Conservation (phyloP, 2,113 vertebrate genomes). For the Halichoeres trimaculatus region DNA sequence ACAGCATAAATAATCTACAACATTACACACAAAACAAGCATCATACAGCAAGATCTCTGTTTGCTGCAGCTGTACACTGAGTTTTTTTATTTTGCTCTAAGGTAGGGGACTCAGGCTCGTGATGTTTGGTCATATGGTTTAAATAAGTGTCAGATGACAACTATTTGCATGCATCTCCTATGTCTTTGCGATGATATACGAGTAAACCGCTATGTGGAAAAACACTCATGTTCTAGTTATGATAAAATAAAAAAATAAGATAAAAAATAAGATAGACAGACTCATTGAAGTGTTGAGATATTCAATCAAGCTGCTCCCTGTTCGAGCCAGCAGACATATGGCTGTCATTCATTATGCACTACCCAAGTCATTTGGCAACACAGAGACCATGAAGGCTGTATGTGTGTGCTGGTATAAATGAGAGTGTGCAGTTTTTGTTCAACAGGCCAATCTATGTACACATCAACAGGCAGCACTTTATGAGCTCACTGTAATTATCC, state of each 20-base stretch:
- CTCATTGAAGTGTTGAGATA: constrained; percentile 19
- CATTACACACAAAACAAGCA: neutral
- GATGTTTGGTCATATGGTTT: neutral
- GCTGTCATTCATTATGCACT: constrained; percentile 75
- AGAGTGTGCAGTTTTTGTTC: neutral
- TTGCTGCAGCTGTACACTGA: neutral
- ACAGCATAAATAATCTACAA: neutral
- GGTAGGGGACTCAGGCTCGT: neutral
- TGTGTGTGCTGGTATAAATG: neutral
- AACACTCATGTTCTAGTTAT: neutral
- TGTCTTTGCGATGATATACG: neutral
- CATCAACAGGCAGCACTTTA: constrained; percentile 13
- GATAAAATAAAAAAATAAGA: neutral
- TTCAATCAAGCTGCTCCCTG: constrained; percentile 54
- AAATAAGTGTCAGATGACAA: constrained; percentile 1
- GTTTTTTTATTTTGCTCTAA: neutral
- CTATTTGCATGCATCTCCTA: neutral
- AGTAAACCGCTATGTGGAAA: neutral
- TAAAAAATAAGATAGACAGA: neutral
- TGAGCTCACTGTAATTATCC: constrained; percentile 21
- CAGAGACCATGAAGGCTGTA: constrained; percentile 23
- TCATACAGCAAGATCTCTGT: neutral
- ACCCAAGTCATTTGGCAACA: constrained; percentile 12
- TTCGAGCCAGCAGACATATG: constrained; percentile 63
- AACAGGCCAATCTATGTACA: neutral